Base-by-base conservation (phyloP, 92 coral and sea anemone genomes). In the Epizoanthus rinbou region DNA sequence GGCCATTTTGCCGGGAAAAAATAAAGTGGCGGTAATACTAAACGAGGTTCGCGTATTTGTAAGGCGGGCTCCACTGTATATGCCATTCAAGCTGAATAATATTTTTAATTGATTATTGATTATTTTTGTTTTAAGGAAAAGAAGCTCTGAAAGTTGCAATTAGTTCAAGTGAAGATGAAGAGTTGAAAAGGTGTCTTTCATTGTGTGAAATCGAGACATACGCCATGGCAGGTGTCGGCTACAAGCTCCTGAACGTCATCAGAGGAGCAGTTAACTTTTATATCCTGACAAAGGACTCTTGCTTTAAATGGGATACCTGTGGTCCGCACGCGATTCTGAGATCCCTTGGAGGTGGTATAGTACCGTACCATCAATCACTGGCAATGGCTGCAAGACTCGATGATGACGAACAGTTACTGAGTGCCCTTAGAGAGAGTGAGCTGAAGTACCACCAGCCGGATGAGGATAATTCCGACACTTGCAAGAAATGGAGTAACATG, bases 261-360 rank as follows among this genome's bases (percentile, higher is more conserved):
- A 92, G 87, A 5, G 65, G 82, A 21, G 82, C 79, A 43, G 87
- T 90, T 19, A 85, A 92, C 81, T 92, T 85, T 52, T 92, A 84
- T 73, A 52, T 92, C 57, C 89, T 92, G 28, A 89, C 94, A 23
- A 85, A 80, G 82, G 89, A 84, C 31, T 86, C 93, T 60, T 89
- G 91, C 24, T 92, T 89, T 57, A 92, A 90, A 23, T 92, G 95
- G 95, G 95, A 92, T 37, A 92, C 95, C 24, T 92, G 95, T 81
- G 95, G 91, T 10, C 91, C 95, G 7, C 91, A 92, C 83, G 95
- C 93, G 65, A 87, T 92, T 28, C 74, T 92, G 63, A 56, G 85
- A 53, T 70, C 93, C 22, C 71, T 84, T 82, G 95, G 91, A 59
- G 95, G 95, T 41, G 95, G 90, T 19, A 80, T 89, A 52, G 82